Evolutionary conservation across 2,888 invertebrate species (phyloP), one percentile per base, ranked within the genome.

Genomic region (Pachydiplax longipennis): DNA sequence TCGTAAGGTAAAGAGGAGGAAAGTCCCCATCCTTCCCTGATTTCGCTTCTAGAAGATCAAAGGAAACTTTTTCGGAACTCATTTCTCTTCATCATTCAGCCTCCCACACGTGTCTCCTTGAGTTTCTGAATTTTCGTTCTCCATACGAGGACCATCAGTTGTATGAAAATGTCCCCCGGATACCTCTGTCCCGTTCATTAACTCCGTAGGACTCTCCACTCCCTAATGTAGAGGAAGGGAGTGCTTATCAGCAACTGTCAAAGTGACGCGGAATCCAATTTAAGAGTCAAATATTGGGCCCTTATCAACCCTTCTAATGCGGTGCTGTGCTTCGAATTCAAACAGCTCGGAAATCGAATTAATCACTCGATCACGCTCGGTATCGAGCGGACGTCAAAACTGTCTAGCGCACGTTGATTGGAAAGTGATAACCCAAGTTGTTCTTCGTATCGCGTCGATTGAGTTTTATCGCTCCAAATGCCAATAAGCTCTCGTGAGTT

Each of bases 401-500:
- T 87, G 87, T 87, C 87, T 40, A 61, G 87, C 87, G 61, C 87
- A 87, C 87, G 87, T 61, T 87, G 87, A 87, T 87, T 87, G 87
- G 87, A 87, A 87, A 87, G 87, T 87, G 87, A 87, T 87, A 87
- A 61, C 87, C 65, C 87, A 87, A 87, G 87, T 87, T 65, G 87
- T 87, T 87, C 87, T 61, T n/a, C 65, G 87, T 53, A 53, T 83
- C 83, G 83, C 83, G 44, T 87, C 87, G 87, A 87, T 87, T 87
- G 87, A 61, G 87, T 87, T 87, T 87, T 61, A 87, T 87, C 65
- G 87, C 37, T 61, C 81, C 65, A 83, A 83, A 83, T 37, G 61
- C 65, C 87, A 87, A 87, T 83, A 83, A 83, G 58, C 61, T 87
- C 87, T 35, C 87, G 61, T 65, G 83, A 83, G 44, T 31, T 58